Conservation (phyloP, 2,113 vertebrate genomes). For the Clarias batrachus region DNA sequence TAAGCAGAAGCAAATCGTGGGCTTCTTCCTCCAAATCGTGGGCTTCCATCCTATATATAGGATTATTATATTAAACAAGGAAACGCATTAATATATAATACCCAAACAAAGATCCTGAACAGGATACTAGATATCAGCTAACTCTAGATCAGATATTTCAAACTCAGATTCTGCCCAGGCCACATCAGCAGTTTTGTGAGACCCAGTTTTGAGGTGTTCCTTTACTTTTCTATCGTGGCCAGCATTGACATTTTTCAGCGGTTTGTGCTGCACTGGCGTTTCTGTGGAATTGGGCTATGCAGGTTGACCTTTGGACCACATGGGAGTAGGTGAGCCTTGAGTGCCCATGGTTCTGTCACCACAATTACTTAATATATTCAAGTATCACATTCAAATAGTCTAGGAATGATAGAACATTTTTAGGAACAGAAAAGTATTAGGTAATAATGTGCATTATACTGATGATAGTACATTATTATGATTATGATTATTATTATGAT, state of each 20-base stretch:
- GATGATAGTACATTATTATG: not conserved
- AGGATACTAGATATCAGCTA: not conserved
- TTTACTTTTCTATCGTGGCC: no score
- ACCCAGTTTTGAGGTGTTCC: not conserved
- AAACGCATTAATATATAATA: not conserved
- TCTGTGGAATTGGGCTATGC: no score
- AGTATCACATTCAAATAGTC: not conserved
- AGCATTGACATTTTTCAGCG: no score
- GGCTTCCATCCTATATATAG: no score
- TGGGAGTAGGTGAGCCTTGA: no score
- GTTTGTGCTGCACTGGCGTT: no score
- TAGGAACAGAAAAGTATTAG: not conserved
- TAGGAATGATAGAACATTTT: not conserved
- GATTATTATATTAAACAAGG: not conserved
- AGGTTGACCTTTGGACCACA: no score
- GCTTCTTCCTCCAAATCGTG: not conserved
- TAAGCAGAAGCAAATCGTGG: not conserved
- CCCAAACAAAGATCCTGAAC: not conserved
- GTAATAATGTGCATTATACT: not conserved
- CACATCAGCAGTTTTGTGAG: not conserved
- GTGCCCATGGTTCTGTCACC: no score
- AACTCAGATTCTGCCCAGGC: not conserved
- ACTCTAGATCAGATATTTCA: not conserved
- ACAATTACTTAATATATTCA: not conserved
- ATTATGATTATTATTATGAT: no score